Percentiles rank a stretch among this genome's conserved stretches.
phyloP scores from a whole-genome alignment of 1,140 invertebrate genomes.

The Lordiphosa stackelbergi region DNA sequence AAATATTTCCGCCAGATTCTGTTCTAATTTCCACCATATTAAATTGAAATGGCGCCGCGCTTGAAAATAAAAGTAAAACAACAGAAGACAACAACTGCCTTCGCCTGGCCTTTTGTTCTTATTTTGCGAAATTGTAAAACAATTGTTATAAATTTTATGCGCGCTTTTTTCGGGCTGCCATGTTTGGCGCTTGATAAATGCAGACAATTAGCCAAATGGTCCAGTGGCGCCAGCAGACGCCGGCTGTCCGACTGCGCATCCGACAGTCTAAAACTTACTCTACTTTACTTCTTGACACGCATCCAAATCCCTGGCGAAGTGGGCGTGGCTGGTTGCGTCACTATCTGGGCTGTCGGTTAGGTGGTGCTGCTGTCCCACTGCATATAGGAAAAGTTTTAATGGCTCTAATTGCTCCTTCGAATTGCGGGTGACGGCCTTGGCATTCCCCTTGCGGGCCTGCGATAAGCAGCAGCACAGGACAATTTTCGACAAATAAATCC shows the following conservation, averaged over 20 bases:
- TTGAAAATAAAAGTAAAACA: constrained; percentile 48
- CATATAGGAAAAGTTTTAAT: constrained; percentile 4
- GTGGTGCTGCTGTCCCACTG: no score
- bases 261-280: constrained; percentile 23
- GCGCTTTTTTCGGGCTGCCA: constrained; percentile 33
- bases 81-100: constrained; percentile 29
- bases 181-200: constrained; percentile 65
- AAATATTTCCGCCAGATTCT: constrained; percentile 58
- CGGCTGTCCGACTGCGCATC: constrained; percentile 12
- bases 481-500: constrained; percentile 13
- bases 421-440: constrained; percentile 2
- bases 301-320: constrained; percentile 26
- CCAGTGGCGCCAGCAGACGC: constrained; percentile 58
- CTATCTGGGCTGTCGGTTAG: not conserved
- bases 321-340: not conserved
- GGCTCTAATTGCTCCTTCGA: constrained; percentile 4
- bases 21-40: constrained; percentile 46
- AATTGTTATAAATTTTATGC: constrained; percentile 69
- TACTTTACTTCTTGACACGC: constrained; percentile 33
- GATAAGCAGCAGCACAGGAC: constrained; percentile 4
- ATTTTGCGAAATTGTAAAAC: constrained; percentile 60
- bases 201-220: constrained; percentile 72
- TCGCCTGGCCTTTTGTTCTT: constrained; percentile 4
- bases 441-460: not conserved
- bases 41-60: constrained; percentile 51